Percentiles rank a stretch among this genome's conserved stretches.
Evolutionary conservation across 92 coral and sea anemone genomes (phyloP).

Genomic region (Epizoanthus stellaris): DNA sequence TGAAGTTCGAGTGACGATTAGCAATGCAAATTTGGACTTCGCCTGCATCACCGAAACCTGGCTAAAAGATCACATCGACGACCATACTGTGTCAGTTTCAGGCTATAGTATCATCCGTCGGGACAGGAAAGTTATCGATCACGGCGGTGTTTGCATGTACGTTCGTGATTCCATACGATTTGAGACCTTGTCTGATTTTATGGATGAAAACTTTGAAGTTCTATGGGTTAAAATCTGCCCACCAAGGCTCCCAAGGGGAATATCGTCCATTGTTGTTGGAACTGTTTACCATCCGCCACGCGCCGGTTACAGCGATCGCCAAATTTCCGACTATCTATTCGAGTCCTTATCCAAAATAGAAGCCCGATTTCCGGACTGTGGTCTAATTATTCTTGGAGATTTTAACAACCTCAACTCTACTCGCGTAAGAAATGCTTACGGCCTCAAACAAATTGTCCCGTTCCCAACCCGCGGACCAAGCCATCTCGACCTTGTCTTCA

Average conservation of each 20-base stretch:
- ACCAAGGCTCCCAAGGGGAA: slow-evolving; percentile 19
- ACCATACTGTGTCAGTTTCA: slow-evolving; percentile 1
- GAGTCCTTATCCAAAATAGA: slow-evolving; percentile 18
- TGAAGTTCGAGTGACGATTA: slow-evolving; percentile 6
- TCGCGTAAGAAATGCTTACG: slow-evolving; percentile 20
- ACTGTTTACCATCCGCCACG: slow-evolving; percentile 60
- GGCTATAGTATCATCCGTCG: neutral
- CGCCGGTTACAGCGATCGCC: slow-evolving; percentile 14
- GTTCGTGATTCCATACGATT: slow-evolving; percentile 9
- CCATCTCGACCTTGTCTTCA: slow-evolving; percentile 8
- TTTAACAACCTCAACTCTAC: slow-evolving; percentile 23
- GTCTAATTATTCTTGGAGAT: slow-evolving; percentile 13
- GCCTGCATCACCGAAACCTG: slow-evolving; percentile 13
- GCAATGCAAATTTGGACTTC: slow-evolving; percentile 15
- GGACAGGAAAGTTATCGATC: slow-evolving; percentile 14
- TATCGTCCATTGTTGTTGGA: slow-evolving; percentile 40
- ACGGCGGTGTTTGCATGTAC: slow-evolving; percentile 12
- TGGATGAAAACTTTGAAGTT: slow-evolving; percentile 9
- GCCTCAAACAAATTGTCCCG: slow-evolving; percentile 21
- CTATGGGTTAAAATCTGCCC: slow-evolving; percentile 11
- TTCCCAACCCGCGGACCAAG: neutral
- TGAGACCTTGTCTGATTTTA: neutral
- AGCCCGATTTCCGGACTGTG: slow-evolving; percentile 25
- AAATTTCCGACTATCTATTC: slow-evolving; percentile 25
- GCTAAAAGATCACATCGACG: slow-evolving; percentile 10